These are phyloP conservation scores for Microtus ochrogaster DNA, from an alignment of 2,113 vertebrate species.

Conservation along the genomic window DNA sequence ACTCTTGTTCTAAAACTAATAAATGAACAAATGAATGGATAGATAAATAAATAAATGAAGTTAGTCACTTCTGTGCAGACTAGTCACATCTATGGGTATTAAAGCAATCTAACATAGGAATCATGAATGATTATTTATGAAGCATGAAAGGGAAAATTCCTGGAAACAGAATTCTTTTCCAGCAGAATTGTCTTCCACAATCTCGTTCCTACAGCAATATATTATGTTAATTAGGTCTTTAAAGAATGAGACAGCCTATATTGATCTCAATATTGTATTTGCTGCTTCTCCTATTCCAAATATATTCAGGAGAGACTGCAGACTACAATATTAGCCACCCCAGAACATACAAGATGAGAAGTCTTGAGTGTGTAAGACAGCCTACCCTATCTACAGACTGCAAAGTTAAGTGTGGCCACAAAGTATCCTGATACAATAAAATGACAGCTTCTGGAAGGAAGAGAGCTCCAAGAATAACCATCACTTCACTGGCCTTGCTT, in stretches of 20 bases:
- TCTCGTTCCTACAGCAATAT: background rate
- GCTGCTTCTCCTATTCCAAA: background rate
- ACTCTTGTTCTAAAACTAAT: background rate
- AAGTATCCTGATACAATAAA: background rate
- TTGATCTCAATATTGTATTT: background rate
- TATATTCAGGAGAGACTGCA: background rate
- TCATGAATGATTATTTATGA: background rate
- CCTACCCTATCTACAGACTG: background rate
- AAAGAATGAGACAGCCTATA: background rate
- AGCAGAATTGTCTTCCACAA: background rate
- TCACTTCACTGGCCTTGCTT: background rate
- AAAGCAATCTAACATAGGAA: background rate
- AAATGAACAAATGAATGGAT: background rate
- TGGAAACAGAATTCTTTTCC: background rate
- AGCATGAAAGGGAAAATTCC: background rate
- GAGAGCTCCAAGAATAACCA: background rate
- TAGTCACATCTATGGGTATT: background rate
- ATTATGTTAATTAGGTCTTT: background rate
- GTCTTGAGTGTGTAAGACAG: background rate
- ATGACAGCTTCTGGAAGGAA: background rate
- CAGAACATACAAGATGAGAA: background rate
- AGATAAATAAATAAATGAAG: background rate
- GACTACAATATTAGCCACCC: too few relatives aligned
- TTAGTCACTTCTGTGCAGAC: background rate
- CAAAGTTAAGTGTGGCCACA: background rate